Evolutionary conservation across 2,797 vertebrate genomes (phyloP).

Genomic region (Ataeniobius toweri): DNA sequence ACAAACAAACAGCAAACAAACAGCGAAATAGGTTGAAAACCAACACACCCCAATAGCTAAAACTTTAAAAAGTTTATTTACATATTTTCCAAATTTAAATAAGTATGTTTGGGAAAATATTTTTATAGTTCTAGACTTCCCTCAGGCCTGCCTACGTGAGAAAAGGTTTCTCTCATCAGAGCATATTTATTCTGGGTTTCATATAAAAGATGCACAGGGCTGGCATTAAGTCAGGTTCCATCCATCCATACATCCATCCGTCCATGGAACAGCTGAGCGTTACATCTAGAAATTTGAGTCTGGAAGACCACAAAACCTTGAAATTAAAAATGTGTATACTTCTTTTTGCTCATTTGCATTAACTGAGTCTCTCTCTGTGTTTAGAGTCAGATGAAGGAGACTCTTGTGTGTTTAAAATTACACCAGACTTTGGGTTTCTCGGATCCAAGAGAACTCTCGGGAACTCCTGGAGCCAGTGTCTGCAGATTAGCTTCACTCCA

Average conservation of each 20-base stretch:
- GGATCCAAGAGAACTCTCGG: conserved; percentile 53
- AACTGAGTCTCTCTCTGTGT: conserved; percentile 9
- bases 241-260: not conserved
- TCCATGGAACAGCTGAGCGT: not conserved
- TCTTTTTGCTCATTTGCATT: not conserved
- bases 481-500: conserved; percentile 88
- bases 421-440: conserved; percentile 81
- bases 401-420: conserved; percentile 77
- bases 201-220: too few species aligned
- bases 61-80: not conserved
- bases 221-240: too few species aligned
- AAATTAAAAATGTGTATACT: not conserved
- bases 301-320: not conserved
- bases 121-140: too few species aligned
- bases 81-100: not conserved
- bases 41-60: not conserved
- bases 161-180: not conserved
- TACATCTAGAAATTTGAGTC: not conserved
- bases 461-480: conserved; percentile 57
- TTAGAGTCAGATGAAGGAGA: conserved; percentile 56
- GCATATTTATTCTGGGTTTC: too few species aligned
- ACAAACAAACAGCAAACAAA: not conserved
- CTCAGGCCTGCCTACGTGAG: not conserved
- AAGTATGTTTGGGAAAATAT: too few species aligned
- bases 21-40: not conserved